Base-by-base conservation (phyloP, 2,888 invertebrate genomes). In the Celastrina argiolus region DNA sequence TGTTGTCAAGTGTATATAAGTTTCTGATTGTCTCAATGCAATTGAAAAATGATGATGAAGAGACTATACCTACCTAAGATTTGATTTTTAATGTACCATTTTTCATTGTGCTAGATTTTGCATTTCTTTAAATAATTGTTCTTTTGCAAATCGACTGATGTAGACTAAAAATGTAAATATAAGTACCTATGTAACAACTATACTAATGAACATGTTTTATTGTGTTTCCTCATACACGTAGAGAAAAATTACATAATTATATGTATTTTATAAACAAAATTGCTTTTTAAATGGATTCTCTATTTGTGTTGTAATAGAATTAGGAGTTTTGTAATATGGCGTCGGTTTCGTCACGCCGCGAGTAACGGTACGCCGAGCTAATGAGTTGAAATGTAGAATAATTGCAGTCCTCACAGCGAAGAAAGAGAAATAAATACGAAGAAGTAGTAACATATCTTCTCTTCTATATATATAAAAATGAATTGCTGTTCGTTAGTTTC, bases 241-340 rank as follows among this genome's bases (percentile, higher is more conserved):
- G 51, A 51, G 12, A 51, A 51, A 22, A 51, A 51, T 22, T 51
- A 51, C 22, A 26, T 51, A 51, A 51, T 26, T 51, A 51, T 26
- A 51, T 51, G 26, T 51, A 51, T 51, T 51, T 51, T 51, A 26
- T 51, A 26, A 51, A 51, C 51, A 26, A 51, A 51, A 51, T 26
- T 51, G 51, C 26, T 26, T 51, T 51, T 22, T 51, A 51, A 51
- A 51, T 22, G 51, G 22, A 51, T 51, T 26, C 51, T 51, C 51
- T 51, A 26, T 51, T 51, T 51, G 51, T 51, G 51, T 51, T 51
- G 51, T 51, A 51, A 51, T 51, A 26, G 51, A 51, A 51, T 51
- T 51, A 26, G 51, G 14, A 22, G 51, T 51, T 51, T 51, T 51
- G 51, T 51, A 51, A 51, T 22, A 51, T n/a, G n/a, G n/a, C n/a